These are phyloP conservation scores for Sigmodon hispidus DNA, from an alignment of 2,113 vertebrate genomes.

Conservation along the genomic window DNA sequence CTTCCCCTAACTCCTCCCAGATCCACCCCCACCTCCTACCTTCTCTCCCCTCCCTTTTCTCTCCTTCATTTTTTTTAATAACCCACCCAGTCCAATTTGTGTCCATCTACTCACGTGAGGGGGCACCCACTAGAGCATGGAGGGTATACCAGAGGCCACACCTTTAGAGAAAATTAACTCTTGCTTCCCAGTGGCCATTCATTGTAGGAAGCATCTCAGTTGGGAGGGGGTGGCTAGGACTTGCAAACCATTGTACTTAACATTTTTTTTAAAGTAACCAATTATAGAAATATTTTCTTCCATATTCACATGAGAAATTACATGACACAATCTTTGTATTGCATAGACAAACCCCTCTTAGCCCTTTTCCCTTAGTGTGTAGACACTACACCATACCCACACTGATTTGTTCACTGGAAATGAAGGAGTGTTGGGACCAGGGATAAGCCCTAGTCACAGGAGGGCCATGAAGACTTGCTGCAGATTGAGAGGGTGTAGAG, in stretches of 20 bases:
- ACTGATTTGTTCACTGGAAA: not conserved
- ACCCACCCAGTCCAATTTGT: not conserved
- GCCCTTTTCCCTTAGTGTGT: not conserved
- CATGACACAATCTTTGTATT: not conserved
- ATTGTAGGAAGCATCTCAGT: not conserved
- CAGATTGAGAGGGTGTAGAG: not conserved
- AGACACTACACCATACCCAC: not conserved
- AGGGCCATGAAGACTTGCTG: not conserved
- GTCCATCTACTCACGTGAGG: not conserved
- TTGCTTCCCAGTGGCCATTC: not conserved
- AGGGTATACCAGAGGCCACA: not conserved
- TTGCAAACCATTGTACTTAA: not conserved
- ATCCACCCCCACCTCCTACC: not conserved
- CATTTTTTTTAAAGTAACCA: not conserved
- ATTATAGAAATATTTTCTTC: constrained; percentile 41
- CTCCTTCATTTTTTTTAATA: not conserved
- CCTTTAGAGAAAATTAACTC: not conserved
- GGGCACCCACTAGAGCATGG: no score
- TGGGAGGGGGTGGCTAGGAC: not conserved
- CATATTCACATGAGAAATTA: not conserved
- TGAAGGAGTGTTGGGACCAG: not conserved
- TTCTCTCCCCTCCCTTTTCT: not conserved
- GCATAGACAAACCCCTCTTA: not conserved
- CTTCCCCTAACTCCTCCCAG: not conserved
- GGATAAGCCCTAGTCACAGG: not conserved